Conservation (phyloP, 2,888 invertebrate species). For the Rhagium mordax region DNA sequence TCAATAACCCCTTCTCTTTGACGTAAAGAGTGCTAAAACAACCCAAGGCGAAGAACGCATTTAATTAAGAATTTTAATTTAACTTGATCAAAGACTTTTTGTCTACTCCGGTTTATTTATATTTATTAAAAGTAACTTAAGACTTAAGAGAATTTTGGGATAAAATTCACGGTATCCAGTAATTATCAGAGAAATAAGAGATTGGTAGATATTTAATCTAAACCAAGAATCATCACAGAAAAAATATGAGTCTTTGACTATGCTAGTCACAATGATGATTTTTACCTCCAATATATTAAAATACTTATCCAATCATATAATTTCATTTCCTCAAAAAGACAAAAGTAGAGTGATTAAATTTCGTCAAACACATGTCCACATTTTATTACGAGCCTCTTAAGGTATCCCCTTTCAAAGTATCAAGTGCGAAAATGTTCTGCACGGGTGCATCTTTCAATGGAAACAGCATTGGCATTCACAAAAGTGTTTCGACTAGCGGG, state of each 20-base stretch:
- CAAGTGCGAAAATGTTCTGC: slow-evolving; percentile 51
- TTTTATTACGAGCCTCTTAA: slow-evolving; percentile 10
- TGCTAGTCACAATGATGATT: too few relatives aligned
- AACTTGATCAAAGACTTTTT: not conserved
- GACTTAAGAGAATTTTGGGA: not conserved
- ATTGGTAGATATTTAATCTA: too few relatives aligned
- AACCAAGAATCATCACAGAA: too few relatives aligned
- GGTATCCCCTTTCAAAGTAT: slow-evolving; percentile 27
- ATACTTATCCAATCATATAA: not conserved
- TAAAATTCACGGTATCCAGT: not conserved
- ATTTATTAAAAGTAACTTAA: not conserved
- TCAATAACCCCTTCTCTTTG: not conserved
- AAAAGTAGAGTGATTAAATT: not conserved
- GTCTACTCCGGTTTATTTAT: not conserved
- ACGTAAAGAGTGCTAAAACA: not conserved
- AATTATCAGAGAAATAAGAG: too few relatives aligned
- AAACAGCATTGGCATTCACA: slow-evolving; percentile 58
- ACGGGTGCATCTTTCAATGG: slow-evolving; percentile 61
- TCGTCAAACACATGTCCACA: not conserved
- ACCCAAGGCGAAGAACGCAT: not conserved
- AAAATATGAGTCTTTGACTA: too few relatives aligned
- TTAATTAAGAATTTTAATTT: not conserved
- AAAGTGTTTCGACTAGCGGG: slow-evolving; percentile 57
- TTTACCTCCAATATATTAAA: too few relatives aligned
- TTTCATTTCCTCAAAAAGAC: not conserved